Conservation (phyloP, 1,140 invertebrate species). For the Cyphomyrmex costatus region DNA sequence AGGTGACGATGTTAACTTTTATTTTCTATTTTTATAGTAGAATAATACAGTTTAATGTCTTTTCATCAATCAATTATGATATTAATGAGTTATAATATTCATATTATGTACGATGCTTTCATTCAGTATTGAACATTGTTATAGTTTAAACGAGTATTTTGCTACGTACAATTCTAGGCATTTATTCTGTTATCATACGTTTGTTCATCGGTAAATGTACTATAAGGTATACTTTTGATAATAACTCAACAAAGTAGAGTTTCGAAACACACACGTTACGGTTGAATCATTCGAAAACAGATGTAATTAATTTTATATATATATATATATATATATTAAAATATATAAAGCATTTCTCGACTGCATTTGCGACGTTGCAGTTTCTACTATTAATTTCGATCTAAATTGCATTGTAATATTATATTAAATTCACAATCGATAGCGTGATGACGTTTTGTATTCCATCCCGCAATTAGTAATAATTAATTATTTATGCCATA, state of each 20-base stretch:
- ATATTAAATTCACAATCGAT: conserved; percentile 55
- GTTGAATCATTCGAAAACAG: conserved; percentile 41
- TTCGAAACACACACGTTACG: conserved; percentile 39
- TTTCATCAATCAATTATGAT: no score
- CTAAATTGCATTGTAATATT: conserved; percentile 60
- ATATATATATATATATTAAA: no score
- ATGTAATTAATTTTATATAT: conserved; percentile 57
- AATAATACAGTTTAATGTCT: not conserved
- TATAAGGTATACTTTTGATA: conserved; percentile 1
- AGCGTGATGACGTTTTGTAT: conserved; percentile 49
- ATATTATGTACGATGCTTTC: not conserved
- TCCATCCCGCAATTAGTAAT: conserved; percentile 54
- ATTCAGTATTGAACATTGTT: not conserved
- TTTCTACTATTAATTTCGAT: conserved; percentile 54
- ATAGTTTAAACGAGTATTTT: not conserved
- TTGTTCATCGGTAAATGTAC: conserved; percentile 16
- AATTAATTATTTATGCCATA: conserved; percentile 53
- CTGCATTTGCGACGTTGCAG: conserved; percentile 65
- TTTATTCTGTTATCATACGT: not conserved
- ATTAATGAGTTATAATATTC: not conserved
- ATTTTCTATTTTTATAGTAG: not conserved
- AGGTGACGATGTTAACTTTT: not conserved
- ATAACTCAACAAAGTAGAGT: conserved; percentile 17
- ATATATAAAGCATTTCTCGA: conserved; percentile 47
- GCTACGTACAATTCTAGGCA: not conserved